phyloP scores from a whole-genome alignment of 2,797 vertebrate species.

The Ambastaia sidthimunki region DNA sequence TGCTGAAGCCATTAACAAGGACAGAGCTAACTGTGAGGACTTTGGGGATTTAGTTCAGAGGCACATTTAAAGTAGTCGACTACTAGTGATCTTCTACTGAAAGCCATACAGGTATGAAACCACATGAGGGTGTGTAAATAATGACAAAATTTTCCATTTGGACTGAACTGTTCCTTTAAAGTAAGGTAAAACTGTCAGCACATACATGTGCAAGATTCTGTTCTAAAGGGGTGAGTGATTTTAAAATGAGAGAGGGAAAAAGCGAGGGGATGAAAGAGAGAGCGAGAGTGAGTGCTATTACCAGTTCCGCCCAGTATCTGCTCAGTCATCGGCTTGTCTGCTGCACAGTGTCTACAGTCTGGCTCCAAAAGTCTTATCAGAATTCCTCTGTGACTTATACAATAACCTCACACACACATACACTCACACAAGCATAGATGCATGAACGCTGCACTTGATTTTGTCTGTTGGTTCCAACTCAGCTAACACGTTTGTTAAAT shows the following conservation, averaged over 20 bases:
- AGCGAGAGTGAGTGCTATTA: slow-evolving; percentile 47
- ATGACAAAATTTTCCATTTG: neutral
- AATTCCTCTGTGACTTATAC: slow-evolving; percentile 73
- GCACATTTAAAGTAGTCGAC: neutral
- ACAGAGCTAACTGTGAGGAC: neutral
- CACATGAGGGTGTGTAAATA: neutral
- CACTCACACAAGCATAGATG: slow-evolving; percentile 56
- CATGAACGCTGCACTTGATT: slow-evolving; percentile 35
- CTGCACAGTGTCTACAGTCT: slow-evolving; percentile 74
- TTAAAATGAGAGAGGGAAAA: neutral
- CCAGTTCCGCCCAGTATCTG: slow-evolving; percentile 72
- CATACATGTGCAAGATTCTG: neutral
- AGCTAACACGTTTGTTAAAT: neutral
- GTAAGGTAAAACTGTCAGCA: neutral
- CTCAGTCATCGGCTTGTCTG: slow-evolving; percentile 75
- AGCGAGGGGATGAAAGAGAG: neutral
- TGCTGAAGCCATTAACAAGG: neutral
- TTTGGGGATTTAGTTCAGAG: no score
- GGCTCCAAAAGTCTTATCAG: slow-evolving; percentile 81
- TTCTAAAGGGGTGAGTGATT: neutral
- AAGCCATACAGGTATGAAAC: neutral
- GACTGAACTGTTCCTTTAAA: neutral
- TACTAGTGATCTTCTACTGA: neutral
- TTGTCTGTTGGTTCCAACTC: slow-evolving; percentile 2
- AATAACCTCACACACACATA: slow-evolving; percentile 62